Conservation (phyloP, 2,797 vertebrate species). For the Pachyuromys duprasi region DNA sequence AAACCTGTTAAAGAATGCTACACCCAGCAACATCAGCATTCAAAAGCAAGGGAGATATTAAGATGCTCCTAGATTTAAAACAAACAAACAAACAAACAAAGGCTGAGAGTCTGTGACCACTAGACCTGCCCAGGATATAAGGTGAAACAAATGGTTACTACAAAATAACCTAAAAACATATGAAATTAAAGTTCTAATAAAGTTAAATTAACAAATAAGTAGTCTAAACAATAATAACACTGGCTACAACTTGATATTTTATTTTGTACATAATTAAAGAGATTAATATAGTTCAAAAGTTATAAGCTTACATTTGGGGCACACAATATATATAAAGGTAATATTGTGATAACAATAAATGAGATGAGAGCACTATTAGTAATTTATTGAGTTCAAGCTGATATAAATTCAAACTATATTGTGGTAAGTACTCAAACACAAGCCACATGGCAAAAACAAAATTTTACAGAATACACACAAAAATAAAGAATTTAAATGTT, state of each 20-base stretch:
- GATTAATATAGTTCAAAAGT: not conserved
- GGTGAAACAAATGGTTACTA: not conserved
- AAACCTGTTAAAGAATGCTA: not conserved
- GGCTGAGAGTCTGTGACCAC: not conserved
- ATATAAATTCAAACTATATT: slow-evolving; percentile 12
- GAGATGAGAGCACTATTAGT: not conserved
- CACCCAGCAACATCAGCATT: not conserved
- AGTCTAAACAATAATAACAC: not conserved
- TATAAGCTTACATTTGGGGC: not conserved
- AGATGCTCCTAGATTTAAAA: not conserved
- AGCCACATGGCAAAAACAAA: not conserved
- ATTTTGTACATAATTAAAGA: not conserved
- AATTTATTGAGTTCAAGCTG: not conserved
- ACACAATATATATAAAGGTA: not conserved
- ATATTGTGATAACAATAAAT: slow-evolving; percentile 12
- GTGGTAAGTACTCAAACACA: not conserved
- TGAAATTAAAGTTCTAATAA: not conserved
- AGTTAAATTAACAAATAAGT: not conserved
- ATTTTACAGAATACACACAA: not conserved
- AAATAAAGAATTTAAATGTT: slow-evolving; percentile 10
- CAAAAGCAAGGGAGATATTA: slow-evolving; percentile 33
- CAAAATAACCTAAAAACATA: not conserved
- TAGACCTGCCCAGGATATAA: not conserved
- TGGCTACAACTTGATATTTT: not conserved
- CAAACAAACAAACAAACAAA: not conserved